Evolutionary conservation across 1,140 invertebrate species (phyloP), one percentile per base, ranked within the genome.

Genomic region (Pogonognathellus flavescens): DNA sequence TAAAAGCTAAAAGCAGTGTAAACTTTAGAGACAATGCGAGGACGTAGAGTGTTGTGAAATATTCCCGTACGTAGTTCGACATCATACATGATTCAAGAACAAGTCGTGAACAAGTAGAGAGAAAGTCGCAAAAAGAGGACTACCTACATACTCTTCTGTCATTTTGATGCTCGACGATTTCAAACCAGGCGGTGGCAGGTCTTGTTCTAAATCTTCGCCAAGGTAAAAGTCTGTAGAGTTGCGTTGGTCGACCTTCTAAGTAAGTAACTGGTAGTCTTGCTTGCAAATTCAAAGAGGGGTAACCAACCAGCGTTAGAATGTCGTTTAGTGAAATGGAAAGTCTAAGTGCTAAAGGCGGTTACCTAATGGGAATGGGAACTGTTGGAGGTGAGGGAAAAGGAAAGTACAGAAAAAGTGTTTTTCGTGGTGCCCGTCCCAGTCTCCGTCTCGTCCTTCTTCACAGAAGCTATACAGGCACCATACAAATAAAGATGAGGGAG

Each of bases 401-500:
- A 76, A 76, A 66, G 62, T 66, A n/a, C n/a, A n/a, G n/a, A 13
- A 76, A 76, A 18, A 76, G n/a, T 49, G n/a, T 49, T 8, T 25
- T n/a, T 14, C 14, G 66, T 22, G 11, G 70, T 14, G 22, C 10
- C 62, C 9, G 11, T 66, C 10, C 62, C 31, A 25, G 18, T 22
- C 25, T n/a, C 25, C 20, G 25, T 20, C 60, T 11, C 1, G 9
- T 22, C 66, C 66, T 70, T 41, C 31, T 22, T 6, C 13, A 13
- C 66, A 70, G 1, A 41, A 13, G 70, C 14, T n/a, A 49, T 31
- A 76, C 70, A 49, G 49, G 10, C 13, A 31, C 31, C 25, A 76
- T 76, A 76, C 70, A 76, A 76, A 76, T 76, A 76, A 49, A 76
- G 70, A 76, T 50, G 70, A 76, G 70, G n/a, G n/a, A 76, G 41